Evolutionary conservation across 2,797 vertebrate species (phyloP).

Genomic region (Cossypha heuglini): DNA sequence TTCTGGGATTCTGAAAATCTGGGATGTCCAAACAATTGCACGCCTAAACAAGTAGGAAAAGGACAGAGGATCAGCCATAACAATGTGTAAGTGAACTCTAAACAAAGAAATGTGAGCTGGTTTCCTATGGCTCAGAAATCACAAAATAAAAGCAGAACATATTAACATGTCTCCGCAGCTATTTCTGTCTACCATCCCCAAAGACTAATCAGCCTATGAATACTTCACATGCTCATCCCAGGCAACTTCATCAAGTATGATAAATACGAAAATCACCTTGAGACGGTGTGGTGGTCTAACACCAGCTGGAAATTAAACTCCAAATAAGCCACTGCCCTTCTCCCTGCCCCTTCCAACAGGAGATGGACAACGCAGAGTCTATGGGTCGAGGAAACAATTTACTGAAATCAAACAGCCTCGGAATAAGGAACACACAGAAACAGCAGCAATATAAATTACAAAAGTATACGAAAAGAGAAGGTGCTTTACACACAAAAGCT

Average conservation of each 20-base stretch:
- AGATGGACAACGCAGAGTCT: background rate
- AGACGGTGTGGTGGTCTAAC: background rate
- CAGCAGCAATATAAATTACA: background rate
- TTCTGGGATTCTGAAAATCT: background rate
- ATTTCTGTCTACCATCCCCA: background rate
- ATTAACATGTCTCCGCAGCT: background rate
- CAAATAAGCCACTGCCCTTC: background rate
- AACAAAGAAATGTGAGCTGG: background rate
- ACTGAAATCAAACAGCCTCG: background rate
- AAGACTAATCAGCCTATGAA: background rate
- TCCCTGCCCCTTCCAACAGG: fast-evolving
- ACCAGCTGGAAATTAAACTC: background rate
- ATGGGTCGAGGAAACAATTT: background rate
- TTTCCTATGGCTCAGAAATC: background rate
- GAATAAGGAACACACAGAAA: background rate
- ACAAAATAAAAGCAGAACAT: background rate
- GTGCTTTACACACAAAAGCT: background rate
- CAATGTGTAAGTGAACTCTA: background rate
- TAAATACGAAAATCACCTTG: background rate
- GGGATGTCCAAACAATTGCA: background rate
- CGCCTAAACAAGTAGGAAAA: background rate
- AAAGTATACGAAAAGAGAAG: background rate
- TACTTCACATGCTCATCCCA: background rate
- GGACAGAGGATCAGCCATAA: background rate
- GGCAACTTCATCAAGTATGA: background rate